Evolutionary conservation across 2,888 invertebrate species (phyloP), one percentile per base, ranked within the genome.

Genomic region (Harpalus rufipes): DNA sequence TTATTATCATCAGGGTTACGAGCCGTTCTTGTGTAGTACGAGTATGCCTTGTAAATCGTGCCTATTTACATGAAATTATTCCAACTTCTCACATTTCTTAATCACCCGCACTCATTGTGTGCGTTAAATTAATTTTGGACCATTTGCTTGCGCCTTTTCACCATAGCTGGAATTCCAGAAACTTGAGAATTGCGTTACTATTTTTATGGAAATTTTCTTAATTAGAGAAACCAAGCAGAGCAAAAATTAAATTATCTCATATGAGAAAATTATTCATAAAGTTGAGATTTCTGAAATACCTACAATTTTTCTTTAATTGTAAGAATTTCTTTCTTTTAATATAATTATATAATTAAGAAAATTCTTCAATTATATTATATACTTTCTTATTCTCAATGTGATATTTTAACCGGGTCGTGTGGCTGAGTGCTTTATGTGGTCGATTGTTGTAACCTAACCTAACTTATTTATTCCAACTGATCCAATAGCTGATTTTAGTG

Each of bases 11-110:
- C 18, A 76, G 76, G 58, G n/a, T 39, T 32, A 58, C 12, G 32
- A 32, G 32, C 58, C 32, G 16, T 44, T 74, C 21, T 14, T 32
- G 68, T 12, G 44, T 41, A 74, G 72, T 44, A 74, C 16, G 78
- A 74, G 72, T 44, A 74, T 41, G 78, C 39, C 59, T 78, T 78
- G 59, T 78, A 78, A 78, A 59, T 78, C 78, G 78, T 78, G 21
- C 78, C 58, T 78, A 78, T 78, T 78, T 78, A 78, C 78, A 78
- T 78, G 59, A 78, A 78, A 58, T 78, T 78, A 78, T 78, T 58
- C 59, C 78, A 58, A 32, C 78, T 59, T 58, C 44, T 51, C 72
- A 74, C 72, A 74, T 74, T 78, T 78, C 78, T 56, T 78, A 78
- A 58, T 78, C 78, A 32, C 76, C 41, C 7, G 10, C 8, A 41